phyloP scores from a whole-genome alignment of 1,140 invertebrate genomes.

The Hylyphantes graminicola region DNA sequence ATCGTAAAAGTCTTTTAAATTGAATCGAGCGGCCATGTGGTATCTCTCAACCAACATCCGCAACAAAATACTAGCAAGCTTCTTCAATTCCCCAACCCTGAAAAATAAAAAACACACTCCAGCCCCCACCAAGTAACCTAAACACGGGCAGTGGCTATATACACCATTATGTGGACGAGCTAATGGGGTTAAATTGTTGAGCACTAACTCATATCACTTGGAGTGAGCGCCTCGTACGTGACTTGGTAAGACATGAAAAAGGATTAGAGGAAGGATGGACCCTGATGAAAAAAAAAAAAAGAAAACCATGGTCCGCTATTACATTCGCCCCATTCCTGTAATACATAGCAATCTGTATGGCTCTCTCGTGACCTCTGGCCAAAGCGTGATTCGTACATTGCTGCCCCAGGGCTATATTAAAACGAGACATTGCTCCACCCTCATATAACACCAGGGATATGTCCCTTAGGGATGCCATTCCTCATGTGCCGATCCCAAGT shows the following conservation, averaged over 20 bases:
- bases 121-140: no score
- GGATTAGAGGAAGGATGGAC: background rate
- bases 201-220: slow-evolving; percentile 23
- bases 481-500: background rate
- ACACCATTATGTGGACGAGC: no score
- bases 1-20: no score
- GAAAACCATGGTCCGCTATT: slow-evolving; percentile 11
- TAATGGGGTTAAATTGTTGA: slow-evolving; percentile 9
- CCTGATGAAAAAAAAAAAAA: background rate
- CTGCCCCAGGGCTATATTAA: slow-evolving; percentile 36
- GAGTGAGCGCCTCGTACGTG: slow-evolving; percentile 2
- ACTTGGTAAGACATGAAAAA: background rate
- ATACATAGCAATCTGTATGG: slow-evolving; percentile 19
- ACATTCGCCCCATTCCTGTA: slow-evolving; percentile 8
- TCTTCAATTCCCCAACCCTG: no score
- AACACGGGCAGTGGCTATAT: no score
- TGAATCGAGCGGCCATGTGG: no score
- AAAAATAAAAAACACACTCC: no score
- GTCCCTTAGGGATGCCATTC: slow-evolving; percentile 4
- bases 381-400: slow-evolving; percentile 26
- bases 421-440: slow-evolving; percentile 25
- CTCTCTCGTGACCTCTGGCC: slow-evolving; percentile 29
- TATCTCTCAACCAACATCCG: no score
- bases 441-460: slow-evolving; percentile 15
- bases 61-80: no score